These are phyloP conservation scores for Actinopyga echinites DNA, from an alignment of 53 echinoderm and acorn worm species.

Conservation along the genomic window DNA sequence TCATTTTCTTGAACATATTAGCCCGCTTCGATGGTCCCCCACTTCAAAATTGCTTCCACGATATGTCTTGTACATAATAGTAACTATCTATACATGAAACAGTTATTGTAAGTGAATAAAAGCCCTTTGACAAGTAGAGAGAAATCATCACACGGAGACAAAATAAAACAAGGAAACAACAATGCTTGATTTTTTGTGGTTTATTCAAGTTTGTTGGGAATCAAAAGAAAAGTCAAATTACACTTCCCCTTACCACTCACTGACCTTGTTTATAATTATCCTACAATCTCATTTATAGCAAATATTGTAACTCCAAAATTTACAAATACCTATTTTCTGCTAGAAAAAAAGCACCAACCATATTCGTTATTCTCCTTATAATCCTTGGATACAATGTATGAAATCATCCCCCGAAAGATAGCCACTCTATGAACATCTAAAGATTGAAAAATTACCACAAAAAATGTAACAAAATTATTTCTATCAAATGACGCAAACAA, in stretches of 20 bases:
- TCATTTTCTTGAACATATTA: too few relatives aligned
- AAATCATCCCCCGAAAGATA: not conserved
- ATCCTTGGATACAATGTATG: not conserved
- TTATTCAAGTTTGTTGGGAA: constrained; percentile 27
- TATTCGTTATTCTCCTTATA: constrained; percentile 9
- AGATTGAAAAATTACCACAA: not conserved
- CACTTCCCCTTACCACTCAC: constrained; percentile 17
- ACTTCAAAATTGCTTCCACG: too few relatives aligned
- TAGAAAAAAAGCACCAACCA: constrained; percentile 36
- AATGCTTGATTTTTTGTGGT: not conserved
- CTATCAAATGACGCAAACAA: not conserved
- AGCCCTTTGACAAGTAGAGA: too few relatives aligned
- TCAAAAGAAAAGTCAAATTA: constrained; percentile 37
- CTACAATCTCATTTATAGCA: constrained; percentile 12
- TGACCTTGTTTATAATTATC: constrained; percentile 35
- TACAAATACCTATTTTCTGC: constrained; percentile 37
- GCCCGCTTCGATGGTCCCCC: too few relatives aligned
- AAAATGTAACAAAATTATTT: not conserved
- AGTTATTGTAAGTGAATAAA: too few relatives aligned
- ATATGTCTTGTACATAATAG: too few relatives aligned
- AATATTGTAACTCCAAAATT: constrained; percentile 38
- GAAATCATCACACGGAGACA: not conserved
- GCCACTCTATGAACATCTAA: not conserved
- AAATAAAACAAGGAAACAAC: not conserved
- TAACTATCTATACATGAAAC: too few relatives aligned